Conservation (phyloP, 2,888 invertebrate genomes). For the Yponomeuta evonymella region DNA sequence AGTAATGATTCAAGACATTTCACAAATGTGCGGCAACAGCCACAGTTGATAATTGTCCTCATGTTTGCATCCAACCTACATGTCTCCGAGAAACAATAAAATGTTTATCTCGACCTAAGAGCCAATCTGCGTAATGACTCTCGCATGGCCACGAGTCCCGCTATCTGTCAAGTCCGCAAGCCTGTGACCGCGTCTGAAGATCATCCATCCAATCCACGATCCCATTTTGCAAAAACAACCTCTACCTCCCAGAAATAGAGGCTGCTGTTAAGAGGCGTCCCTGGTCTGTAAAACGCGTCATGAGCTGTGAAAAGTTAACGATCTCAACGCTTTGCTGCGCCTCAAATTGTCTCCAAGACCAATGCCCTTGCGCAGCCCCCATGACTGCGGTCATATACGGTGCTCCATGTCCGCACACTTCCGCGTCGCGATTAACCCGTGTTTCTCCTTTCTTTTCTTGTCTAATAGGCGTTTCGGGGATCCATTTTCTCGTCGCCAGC, state of each 20-base stretch:
- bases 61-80: neutral
- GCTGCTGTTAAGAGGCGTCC: neutral
- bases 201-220: neutral
- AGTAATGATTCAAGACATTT: too few relatives aligned
- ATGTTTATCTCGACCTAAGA: neutral
- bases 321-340: slow-evolving; percentile 72
- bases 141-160: slow-evolving; percentile 1
- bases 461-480: neutral
- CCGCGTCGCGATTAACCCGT: slow-evolving; percentile 36
- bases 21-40: too few relatives aligned
- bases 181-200: slow-evolving; percentile 16
- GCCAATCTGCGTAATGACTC: neutral
- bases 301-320: slow-evolving; percentile 45
- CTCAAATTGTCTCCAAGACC: slow-evolving; percentile 67
- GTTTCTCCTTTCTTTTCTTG: slow-evolving; percentile 24
- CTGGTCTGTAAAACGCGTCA: slow-evolving; percentile 18
- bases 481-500: neutral
- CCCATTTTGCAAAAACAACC: neutral
- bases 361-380: slow-evolving; percentile 67
- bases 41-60: too few relatives aligned
- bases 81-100: neutral
- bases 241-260: slow-evolving; percentile 17
- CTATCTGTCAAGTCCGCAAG: slow-evolving; percentile 14
- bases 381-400: slow-evolving; percentile 50
- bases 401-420: slow-evolving; percentile 60